Evolutionary conservation across 2,113 vertebrate genomes (phyloP).

Genomic region (Lophius piscatorius): DNA sequence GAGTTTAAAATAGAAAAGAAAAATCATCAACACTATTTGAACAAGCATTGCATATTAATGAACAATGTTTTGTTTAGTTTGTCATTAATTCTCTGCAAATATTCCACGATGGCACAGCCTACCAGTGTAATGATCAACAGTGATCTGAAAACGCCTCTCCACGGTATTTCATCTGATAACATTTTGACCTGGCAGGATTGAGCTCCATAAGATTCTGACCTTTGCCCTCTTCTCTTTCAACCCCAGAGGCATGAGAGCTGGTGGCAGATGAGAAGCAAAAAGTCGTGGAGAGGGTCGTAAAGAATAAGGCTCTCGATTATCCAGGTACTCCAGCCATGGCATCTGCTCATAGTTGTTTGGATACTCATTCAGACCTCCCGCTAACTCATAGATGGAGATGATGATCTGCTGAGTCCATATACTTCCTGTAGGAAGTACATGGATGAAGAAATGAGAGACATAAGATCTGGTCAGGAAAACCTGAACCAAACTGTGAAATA

Average conservation of each 20-base stretch:
- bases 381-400: constrained; percentile 30
- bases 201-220: constrained; percentile 48
- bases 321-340: constrained; percentile 68
- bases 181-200: background rate
- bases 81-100: too few species aligned
- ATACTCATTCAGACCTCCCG: constrained; percentile 4
- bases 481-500: too few species aligned
- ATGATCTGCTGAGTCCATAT: constrained; percentile 46
- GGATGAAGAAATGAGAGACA: background rate
- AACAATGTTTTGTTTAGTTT: too few species aligned
- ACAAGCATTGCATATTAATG: too few species aligned
- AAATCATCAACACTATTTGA: too few species aligned
- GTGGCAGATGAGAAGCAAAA: constrained; percentile 76
- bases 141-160: too few species aligned
- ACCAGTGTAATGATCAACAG: too few species aligned
- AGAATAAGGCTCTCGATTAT: constrained; percentile 28
- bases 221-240: constrained; percentile 73
- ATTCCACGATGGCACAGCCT: too few species aligned
- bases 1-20: too few species aligned
- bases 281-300: constrained; percentile 56
- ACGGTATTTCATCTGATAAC: too few species aligned
- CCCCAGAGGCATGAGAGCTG: constrained; percentile 66
- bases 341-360: constrained; percentile 56
- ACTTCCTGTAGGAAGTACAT: constrained; percentile 10
- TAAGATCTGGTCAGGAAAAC: background rate